Percentiles rank a stretch among this genome's conserved stretches.
These are phyloP conservation scores for Harlomillsia oculata DNA, from an alignment of 1,140 invertebrate species.

Conservation along the genomic window DNA sequence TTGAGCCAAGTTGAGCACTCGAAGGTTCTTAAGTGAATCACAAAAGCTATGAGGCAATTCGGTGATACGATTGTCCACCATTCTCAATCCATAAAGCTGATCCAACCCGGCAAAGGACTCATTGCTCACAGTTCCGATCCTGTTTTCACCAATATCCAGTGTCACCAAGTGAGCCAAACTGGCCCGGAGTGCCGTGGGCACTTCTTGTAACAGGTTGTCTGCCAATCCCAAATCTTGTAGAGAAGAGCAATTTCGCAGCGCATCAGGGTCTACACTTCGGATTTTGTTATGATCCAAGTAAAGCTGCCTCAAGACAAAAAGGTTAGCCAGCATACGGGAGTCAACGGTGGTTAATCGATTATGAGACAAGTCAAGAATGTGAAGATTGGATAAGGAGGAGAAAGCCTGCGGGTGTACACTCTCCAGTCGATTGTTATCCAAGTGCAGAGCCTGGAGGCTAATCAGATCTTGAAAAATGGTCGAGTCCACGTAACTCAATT, in stretches of 20 bases:
- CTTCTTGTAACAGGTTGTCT: constrained; percentile 65
- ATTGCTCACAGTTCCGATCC: constrained; percentile 65
- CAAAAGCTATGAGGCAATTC: constrained; percentile 76
- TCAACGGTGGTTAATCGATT: constrained; percentile 72
- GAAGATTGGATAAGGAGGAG: constrained; percentile 70
- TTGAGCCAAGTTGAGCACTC: constrained; percentile 74
- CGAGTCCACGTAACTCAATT: constrained; percentile 66
- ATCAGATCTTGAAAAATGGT: constrained; percentile 78
- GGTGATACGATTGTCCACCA: constrained; percentile 77
- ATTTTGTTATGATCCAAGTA: constrained; percentile 75
- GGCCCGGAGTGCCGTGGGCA: constrained; percentile 61
- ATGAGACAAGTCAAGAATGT: constrained; percentile 72
- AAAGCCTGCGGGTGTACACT: constrained; percentile 80
- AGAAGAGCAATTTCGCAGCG: constrained; percentile 82
- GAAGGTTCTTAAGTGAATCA: constrained; percentile 66
- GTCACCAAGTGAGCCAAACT: constrained; percentile 35
- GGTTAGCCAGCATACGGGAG: constrained; percentile 68
- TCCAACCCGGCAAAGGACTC: constrained; percentile 72
- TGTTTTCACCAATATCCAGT: constrained; percentile 52
- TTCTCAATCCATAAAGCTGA: constrained; percentile 68
- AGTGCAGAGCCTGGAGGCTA: constrained; percentile 73
- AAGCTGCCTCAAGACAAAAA: constrained; percentile 71
- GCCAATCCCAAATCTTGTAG: constrained; percentile 69
- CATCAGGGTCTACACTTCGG: constrained; percentile 62
- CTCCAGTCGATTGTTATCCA: constrained; percentile 76